Percentiles rank a stretch among this genome's conserved stretches.
Conservation (phyloP, 2,797 vertebrate genomes). For the Mus spretus region DNA sequence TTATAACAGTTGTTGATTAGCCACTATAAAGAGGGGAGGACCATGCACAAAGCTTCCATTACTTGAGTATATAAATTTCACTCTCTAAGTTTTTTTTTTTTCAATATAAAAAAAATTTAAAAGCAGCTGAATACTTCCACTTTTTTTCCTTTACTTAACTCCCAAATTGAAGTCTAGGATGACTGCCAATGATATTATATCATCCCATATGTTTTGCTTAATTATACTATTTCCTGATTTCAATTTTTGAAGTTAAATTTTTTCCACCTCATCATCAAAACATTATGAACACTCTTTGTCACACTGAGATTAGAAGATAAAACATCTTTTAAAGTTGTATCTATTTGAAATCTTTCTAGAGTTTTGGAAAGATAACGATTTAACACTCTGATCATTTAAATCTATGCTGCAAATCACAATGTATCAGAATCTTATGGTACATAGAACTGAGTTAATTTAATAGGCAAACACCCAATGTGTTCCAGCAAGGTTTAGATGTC, state of each 20-base stretch:
- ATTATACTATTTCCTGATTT: slow-evolving; percentile 79
- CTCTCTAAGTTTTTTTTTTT: slow-evolving; percentile 28
- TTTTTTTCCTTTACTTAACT: slow-evolving; percentile 77
- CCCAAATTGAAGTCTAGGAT: slow-evolving; percentile 83
- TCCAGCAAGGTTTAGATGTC: slow-evolving; percentile 9
- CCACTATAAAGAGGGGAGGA: neutral
- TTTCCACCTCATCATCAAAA: slow-evolving; percentile 73
- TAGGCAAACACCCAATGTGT: slow-evolving; percentile 32
- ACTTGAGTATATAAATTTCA: slow-evolving; percentile 19
- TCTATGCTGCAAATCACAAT: slow-evolving; percentile 60
- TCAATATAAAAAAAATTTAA: neutral
- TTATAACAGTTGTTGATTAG: slow-evolving; percentile 23
- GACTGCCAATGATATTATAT: slow-evolving; percentile 81
- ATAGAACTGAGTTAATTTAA: slow-evolving; percentile 46
- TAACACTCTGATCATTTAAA: slow-evolving; percentile 72
- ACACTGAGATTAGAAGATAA: slow-evolving; percentile 75
- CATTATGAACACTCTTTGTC: slow-evolving; percentile 81
- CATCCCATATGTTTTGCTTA: slow-evolving; percentile 82
- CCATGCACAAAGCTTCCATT: neutral
- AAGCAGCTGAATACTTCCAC: slow-evolving; percentile 46
- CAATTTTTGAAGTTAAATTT: slow-evolving; percentile 75
- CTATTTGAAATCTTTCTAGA: slow-evolving; percentile 76
- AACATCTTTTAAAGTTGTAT: slow-evolving; percentile 73
- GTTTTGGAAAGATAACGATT: slow-evolving; percentile 33
- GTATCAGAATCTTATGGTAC: slow-evolving; percentile 46